A percentile compares a stretch with the other conserved stretches of the same genome.
Conservation (phyloP, 2,113 vertebrate species). For the Triplophysa rosa region DNA sequence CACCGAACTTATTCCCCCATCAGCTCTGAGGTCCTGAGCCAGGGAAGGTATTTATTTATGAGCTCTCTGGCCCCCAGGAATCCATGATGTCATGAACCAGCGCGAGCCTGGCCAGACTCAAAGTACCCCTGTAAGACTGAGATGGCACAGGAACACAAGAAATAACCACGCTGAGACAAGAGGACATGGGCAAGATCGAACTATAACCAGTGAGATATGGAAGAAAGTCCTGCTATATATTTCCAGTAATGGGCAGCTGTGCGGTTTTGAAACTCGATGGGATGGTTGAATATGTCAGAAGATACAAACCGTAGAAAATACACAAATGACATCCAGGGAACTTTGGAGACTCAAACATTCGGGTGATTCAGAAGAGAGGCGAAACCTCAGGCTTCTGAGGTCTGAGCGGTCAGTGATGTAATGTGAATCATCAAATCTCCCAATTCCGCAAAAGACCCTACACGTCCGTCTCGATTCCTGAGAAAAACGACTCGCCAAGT, state of each 20-base stretch:
- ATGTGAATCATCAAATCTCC: conserved; percentile 51
- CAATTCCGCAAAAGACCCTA: conserved; percentile 33
- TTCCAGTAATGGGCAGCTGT: conserved; percentile 37
- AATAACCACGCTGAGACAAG: background rate
- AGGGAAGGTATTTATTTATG: conserved; percentile 53
- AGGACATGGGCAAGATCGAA: background rate
- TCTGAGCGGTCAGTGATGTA: conserved; percentile 48
- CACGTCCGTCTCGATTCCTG: conserved; percentile 45
- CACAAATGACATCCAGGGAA: conserved; percentile 33
- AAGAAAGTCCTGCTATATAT: background rate
- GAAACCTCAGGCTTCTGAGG: conserved; percentile 42
- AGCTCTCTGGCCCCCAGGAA: conserved; percentile 45
- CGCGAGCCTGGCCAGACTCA: conserved; percentile 46
- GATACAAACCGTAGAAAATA: background rate
- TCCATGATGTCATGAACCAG: conserved; percentile 58
- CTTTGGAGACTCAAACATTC: conserved; percentile 34
- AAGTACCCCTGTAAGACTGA: conserved; percentile 32
- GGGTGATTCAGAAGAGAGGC: conserved; percentile 38
- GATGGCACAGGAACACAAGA: conserved; percentile 3
- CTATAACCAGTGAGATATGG: background rate
- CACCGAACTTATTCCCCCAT: conserved; percentile 17
- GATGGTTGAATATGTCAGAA: background rate
- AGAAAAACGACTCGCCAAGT: conserved; percentile 39
- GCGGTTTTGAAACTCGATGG: conserved; percentile 42
- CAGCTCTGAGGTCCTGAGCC: conserved; percentile 12